phyloP scores from a whole-genome alignment of 1,140 invertebrate species.

The Cyphomyrmex costatus region DNA sequence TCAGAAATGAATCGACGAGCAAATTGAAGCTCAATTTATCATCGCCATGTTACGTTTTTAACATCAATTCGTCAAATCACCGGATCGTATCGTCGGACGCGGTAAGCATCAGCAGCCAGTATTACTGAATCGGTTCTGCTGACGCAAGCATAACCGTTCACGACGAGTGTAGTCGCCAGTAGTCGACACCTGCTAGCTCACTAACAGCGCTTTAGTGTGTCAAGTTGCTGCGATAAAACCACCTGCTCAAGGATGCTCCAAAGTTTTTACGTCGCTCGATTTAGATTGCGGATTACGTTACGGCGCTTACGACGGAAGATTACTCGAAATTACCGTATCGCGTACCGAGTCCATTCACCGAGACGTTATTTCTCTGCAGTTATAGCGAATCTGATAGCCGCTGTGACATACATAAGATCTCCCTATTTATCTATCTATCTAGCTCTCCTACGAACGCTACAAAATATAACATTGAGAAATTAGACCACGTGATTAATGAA shows the following conservation, averaged over 20 bases:
- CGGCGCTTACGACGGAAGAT: slow-evolving; percentile 36
- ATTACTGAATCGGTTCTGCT: slow-evolving; percentile 56
- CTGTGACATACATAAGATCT: neutral
- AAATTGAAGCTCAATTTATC: slow-evolving; percentile 30
- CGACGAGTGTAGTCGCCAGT: slow-evolving; percentile 16
- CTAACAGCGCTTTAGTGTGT: slow-evolving; percentile 54
- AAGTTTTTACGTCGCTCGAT: slow-evolving; percentile 44
- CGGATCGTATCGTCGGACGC: slow-evolving; percentile 12
- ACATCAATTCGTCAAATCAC: slow-evolving; percentile 10
- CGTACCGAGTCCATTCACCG: slow-evolving; percentile 23
- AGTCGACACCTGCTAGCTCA: slow-evolving; percentile 50
- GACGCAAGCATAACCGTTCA: slow-evolving; percentile 47
- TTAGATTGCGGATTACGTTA: slow-evolving; percentile 48
- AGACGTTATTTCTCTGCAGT: neutral
- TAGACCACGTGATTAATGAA: neutral
- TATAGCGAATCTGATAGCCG: slow-evolving; percentile 21
- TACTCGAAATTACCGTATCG: slow-evolving; percentile 36
- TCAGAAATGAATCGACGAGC: neutral
- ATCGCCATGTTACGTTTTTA: slow-evolving; percentile 28
- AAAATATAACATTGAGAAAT: neutral
- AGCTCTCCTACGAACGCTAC: neutral
- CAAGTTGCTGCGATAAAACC: slow-evolving; percentile 58
- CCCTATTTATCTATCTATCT: neutral
- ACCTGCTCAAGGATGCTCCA: slow-evolving; percentile 59
- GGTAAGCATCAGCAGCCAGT: neutral